phyloP scores from a whole-genome alignment of 2,888 invertebrate genomes.

The Odontocolon sp. region DNA sequence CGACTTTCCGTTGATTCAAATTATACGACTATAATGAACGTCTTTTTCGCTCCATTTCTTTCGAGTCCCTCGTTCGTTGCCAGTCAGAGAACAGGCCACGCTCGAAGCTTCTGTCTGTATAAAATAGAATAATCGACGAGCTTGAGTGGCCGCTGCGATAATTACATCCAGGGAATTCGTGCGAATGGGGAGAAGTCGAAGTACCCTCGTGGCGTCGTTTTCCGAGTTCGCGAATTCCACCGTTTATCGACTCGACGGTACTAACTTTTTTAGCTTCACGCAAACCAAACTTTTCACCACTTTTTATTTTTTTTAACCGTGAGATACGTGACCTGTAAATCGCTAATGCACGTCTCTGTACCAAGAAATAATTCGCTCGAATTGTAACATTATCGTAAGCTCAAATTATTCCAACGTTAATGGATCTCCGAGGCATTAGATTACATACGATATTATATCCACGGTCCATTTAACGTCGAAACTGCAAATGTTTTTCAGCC shows the following conservation, averaged over 20 bases:
- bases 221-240: constrained; percentile 16
- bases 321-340: background rate
- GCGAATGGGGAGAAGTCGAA: background rate
- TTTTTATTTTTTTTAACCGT: constrained; percentile 9
- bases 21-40: constrained; percentile 43
- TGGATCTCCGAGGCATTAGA: no score
- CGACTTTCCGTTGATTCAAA: constrained; percentile 33
- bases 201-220: background rate
- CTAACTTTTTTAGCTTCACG: constrained; percentile 6
- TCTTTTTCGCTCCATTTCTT: constrained; percentile 43
- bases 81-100: background rate
- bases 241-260: constrained; percentile 16
- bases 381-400: constrained; percentile 9
- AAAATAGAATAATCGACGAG: constrained; percentile 42
- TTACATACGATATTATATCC: no score
- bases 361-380: background rate
- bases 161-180: constrained; percentile 22
- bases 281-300: background rate
- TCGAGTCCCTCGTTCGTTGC: constrained; percentile 1
- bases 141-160: constrained; percentile 19
- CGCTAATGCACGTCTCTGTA: background rate
- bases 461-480: no score
- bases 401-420: constrained; percentile 3
- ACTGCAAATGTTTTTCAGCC: no score
- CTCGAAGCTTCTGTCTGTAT: background rate